These are phyloP conservation scores for Leptobrachium ailaonicum DNA, from an alignment of 2,113 vertebrate genomes.

Conservation along the genomic window DNA sequence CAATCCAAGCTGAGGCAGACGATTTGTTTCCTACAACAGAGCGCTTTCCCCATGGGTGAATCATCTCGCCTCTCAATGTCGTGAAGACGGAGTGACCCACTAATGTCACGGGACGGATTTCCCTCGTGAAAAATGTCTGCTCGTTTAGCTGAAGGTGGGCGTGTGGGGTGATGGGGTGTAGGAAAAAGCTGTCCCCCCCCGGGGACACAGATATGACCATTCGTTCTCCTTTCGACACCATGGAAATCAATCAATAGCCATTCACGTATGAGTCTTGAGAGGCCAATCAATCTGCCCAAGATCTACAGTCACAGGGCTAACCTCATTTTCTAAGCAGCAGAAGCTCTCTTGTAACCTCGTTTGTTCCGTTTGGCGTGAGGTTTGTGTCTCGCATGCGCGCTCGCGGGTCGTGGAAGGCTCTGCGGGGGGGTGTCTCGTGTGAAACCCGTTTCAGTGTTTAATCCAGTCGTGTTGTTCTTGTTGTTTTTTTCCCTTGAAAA, in stretches of 20 bases:
- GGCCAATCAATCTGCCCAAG: background rate
- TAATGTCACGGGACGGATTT: background rate
- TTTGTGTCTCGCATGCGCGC: background rate
- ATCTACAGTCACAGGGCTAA: slow-evolving; percentile 39
- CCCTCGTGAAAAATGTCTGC: background rate
- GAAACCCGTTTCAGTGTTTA: background rate
- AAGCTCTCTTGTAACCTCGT: slow-evolving; percentile 54
- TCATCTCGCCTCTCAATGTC: background rate
- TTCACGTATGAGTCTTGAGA: background rate
- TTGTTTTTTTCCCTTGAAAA: background rate
- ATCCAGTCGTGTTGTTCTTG: background rate
- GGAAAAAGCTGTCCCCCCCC: background rate
- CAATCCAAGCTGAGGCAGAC: background rate
- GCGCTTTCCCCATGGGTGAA: background rate
- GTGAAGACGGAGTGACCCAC: background rate
- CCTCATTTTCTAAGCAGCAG: slow-evolving; percentile 61
- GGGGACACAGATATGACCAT: background rate
- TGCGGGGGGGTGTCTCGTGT: background rate
- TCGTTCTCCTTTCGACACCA: background rate
- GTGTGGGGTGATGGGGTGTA: too few species aligned
- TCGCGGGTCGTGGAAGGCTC: background rate
- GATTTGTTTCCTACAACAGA: background rate
- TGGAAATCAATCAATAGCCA: slow-evolving; percentile 4
- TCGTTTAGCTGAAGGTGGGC: background rate
- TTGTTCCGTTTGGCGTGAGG: slow-evolving; percentile 17